Evolutionary conservation across 2,888 invertebrate species (phyloP), one percentile per base, ranked within the genome.

Genomic region (Brachyptera risi): DNA sequence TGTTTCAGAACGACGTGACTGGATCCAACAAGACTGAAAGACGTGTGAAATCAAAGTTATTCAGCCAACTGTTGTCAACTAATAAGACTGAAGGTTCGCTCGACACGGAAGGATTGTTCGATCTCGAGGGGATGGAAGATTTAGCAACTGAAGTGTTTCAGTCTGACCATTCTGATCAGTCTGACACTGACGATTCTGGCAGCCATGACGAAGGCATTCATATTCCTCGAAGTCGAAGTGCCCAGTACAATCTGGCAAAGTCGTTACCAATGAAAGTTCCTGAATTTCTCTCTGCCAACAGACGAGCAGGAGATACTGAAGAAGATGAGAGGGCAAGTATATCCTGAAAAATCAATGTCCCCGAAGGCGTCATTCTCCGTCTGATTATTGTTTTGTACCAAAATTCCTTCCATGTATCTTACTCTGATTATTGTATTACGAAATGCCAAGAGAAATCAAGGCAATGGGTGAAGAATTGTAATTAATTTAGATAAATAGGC

Each of bases 221-320:
- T 66, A 79, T 83, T 65, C 73, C 79, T 3, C 78, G 82, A 59
- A 65, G 67, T 56, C 74, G 74, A 62, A 73, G 73, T 49, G 78
- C 80, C 62, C 35, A 60, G 37, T 27, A 19, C 24, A 77, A 73
- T 58, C 70, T 90, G 66, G 91, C 90, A 44, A 86, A 86, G 73
- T 90, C 90, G 66, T 78, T 91, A 70, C 92, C 92, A 38, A 86
- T 92, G 72, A 85, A 83, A 73, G 86, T 92, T 75, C 88, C 90
- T 58, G 76, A 74, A 61, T 84, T 86, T 71, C 78, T 65, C 3
- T 59, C 62, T 27, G 19, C 47, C 1, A 49, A 35, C 15, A 58
- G 58, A 11, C 42, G 35, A 7, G 54, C 57, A 17, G 59, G 54
- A 15, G 42, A 38, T 31, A 64, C 62, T 38, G 63, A 62, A 56